Evolutionary conservation across 2,888 invertebrate genomes (phyloP).

Genomic region (Platynereis dumerilii): DNA sequence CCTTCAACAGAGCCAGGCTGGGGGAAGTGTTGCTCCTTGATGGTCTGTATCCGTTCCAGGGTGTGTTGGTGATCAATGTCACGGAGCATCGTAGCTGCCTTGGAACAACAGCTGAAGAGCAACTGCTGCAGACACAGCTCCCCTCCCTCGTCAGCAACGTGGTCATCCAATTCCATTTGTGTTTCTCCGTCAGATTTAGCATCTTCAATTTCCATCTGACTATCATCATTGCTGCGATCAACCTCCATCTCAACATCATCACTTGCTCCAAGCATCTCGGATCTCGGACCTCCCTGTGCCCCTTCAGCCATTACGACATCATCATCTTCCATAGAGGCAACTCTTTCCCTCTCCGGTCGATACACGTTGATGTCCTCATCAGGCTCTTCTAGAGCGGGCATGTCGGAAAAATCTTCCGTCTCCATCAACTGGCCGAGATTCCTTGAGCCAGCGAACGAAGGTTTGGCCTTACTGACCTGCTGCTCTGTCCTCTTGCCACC

Average conservation of each 20-base stretch:
- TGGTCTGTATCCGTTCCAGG: too few species aligned
- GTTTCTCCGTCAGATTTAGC: too few species aligned
- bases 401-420: conserved; percentile 1
- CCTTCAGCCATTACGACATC: conserved; percentile 33
- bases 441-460: not conserved
- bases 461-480: not conserved
- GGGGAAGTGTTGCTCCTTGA: too few species aligned
- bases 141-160: conserved; percentile 1
- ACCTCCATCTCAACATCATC: not conserved
- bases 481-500: not conserved
- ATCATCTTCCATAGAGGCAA: too few species aligned
- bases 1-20: too few species aligned
- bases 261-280: conserved; percentile 29
- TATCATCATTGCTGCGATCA: conserved; percentile 44
- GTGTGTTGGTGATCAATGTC: conserved; percentile 28
- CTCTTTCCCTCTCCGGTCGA: not conserved
- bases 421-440: too few species aligned
- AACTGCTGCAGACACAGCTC: conserved; percentile 18
- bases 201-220: conserved; percentile 7
- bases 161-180: conserved; percentile 55
- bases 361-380: not conserved
- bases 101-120: conserved; percentile 43
- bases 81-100: conserved; percentile 48
- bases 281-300: too few species aligned
- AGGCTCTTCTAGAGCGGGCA: not conserved